Conservation (phyloP, 2,797 vertebrate genomes). For the Mus minutoides region DNA sequence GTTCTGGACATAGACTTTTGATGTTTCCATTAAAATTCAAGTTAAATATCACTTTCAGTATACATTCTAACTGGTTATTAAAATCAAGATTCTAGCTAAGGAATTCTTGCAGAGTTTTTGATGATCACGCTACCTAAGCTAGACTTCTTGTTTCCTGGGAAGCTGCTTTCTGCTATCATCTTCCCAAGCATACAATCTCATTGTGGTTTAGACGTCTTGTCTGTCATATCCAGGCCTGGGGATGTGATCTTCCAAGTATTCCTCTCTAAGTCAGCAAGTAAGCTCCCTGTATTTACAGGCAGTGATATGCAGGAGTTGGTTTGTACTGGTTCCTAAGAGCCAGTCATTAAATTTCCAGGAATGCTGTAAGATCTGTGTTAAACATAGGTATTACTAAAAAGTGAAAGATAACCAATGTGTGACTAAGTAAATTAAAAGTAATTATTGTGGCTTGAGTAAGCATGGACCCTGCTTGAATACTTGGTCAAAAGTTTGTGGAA, state of each 20-base stretch:
- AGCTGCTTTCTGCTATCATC: background rate
- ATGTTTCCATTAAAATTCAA: conserved; percentile 57
- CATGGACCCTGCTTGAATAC: too few relatives aligned
- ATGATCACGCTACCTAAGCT: background rate
- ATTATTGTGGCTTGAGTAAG: background rate
- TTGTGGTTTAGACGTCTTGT: background rate
- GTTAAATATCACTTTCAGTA: conserved; percentile 54
- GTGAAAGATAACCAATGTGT: background rate
- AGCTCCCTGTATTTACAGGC: background rate
- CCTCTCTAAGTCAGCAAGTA: background rate
- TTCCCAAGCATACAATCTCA: background rate
- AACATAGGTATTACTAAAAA: conserved; percentile 22
- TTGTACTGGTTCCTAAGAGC: conserved; percentile 9
- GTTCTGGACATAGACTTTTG: conserved; percentile 52
- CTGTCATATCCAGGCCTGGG: background rate
- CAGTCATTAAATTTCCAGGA: background rate
- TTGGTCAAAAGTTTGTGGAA: background rate
- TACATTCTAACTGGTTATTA: conserved; percentile 63
- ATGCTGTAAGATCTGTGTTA: background rate
- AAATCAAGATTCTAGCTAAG: conserved; percentile 18
- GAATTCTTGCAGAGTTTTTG: background rate
- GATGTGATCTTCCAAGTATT: background rate
- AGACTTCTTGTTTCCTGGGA: background rate
- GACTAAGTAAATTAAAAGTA: conserved; percentile 23
- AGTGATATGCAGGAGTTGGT: background rate